Evolutionary conservation across 92 coral and sea anemone species (phyloP), one percentile per base, ranked within the genome.

Genomic region (Epizoanthus ramosus): DNA sequence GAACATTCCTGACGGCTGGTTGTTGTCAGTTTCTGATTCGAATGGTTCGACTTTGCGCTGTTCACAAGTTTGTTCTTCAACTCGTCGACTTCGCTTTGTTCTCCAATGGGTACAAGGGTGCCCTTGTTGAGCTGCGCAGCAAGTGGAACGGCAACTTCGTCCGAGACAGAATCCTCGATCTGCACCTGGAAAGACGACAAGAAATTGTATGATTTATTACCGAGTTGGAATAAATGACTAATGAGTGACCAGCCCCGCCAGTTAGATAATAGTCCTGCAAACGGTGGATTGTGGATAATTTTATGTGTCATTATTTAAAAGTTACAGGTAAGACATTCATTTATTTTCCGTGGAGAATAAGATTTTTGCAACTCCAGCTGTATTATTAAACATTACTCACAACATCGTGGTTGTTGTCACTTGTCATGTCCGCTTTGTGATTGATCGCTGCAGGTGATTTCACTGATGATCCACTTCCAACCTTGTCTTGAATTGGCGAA

Each of bases 1-100:
- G 41, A 15, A 21, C 69, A 64, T 35, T 64, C 69, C 69, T 64
- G 35, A 64, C 37, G 41, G 69, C 69, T 64, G 41, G 69, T 64
- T 17, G 69, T 24, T 64, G 25, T 28, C 39, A 64, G 17, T 64
- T 24, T 23, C 69, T 64, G 69, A 15, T 64, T 35, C 41, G 69
- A 64, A 64, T 64, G 31, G 1, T 64, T 64, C n/a, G 13, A 28
- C 69, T 64, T 64, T 6, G 69, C 69, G 31, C 16, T 64, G 41
- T 35, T 64, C 35, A 25, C 31, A 23, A 64, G 69, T 64, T 64
- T 64, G 16, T 3, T 28, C 31, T 64, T 64, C 41, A 64, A 25
- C 31, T 28, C 69, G n/a, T 64, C 69, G 17, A 23, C 35, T 64
- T 64, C 69, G 35, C 31, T 24, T 35, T 64, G 69, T 13, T 64